Conservation (phyloP, 30 jellyfish, hydroid and myxozoan species). For the Chrysaora quinquecirrha region DNA sequence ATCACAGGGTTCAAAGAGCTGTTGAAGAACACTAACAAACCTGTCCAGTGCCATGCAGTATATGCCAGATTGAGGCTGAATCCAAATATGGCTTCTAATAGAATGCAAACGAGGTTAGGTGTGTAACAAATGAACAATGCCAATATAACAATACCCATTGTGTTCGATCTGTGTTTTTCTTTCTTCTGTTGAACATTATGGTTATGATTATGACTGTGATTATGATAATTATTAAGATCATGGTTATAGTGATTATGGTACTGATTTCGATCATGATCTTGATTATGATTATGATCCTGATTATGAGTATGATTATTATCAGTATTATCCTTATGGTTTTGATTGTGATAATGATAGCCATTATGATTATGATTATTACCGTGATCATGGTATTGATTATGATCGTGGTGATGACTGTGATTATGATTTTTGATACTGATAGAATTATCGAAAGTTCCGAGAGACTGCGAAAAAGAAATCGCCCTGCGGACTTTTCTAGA, state of each 20-base stretch:
- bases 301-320: background rate
- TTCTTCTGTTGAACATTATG: background rate
- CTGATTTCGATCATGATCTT: too few relatives aligned
- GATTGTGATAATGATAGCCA: background rate
- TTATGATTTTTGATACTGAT: too few relatives aligned
- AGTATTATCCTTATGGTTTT: background rate
- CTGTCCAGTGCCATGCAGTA: slow-evolving; percentile 58
- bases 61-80: slow-evolving; percentile 50
- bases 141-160: slow-evolving; percentile 42
- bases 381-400: too few relatives aligned
- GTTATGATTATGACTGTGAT: background rate
- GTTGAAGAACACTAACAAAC: slow-evolving; percentile 44
- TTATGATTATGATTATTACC: background rate
- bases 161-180: slow-evolving; percentile 47
- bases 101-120: slow-evolving; percentile 28
- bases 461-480: background rate
- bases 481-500: background rate
- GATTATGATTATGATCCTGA: too few relatives aligned
- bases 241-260: background rate
- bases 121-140: slow-evolving; percentile 42
- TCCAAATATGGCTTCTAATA: slow-evolving; percentile 21
- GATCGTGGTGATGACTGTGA: too few relatives aligned
- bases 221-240: background rate
- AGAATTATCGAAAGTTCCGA: background rate
- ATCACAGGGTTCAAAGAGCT: slow-evolving; percentile 60